Conservation (phyloP, 37 sponge, comb jelly and placozoan genomes). For the Axinella damicornis region DNA sequence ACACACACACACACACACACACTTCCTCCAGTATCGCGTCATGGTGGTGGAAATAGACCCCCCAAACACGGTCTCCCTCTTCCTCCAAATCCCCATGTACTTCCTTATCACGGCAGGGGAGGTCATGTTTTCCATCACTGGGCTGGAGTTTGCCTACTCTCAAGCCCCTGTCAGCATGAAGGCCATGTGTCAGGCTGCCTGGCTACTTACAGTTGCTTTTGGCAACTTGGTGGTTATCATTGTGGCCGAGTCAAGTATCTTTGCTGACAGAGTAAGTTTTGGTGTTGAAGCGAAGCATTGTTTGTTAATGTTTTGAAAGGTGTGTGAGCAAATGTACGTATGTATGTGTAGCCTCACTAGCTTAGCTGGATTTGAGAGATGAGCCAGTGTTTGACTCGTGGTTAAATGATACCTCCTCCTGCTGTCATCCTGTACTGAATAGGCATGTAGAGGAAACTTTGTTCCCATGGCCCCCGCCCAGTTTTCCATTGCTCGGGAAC, state of each 20-base stretch:
- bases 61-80: conserved; percentile 83
- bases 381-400: too few relatives aligned
- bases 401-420: too few relatives aligned
- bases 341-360: too few relatives aligned
- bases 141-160: conserved; percentile 98
- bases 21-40: conserved; percentile 4
- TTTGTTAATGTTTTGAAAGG: too few relatives aligned
- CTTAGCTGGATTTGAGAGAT: too few relatives aligned
- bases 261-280: conserved; percentile 76
- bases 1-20: too few relatives aligned
- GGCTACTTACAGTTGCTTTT: conserved; percentile 93
- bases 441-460: too few relatives aligned
- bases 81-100: conserved; percentile 96
- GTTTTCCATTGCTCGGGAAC: too few relatives aligned
- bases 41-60: conserved; percentile 51
- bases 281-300: too few relatives aligned
- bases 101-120: conserved; percentile 96
- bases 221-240: conserved; percentile 96
- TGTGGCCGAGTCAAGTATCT: conserved; percentile 80
- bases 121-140: conserved; percentile 98
- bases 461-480: too few relatives aligned
- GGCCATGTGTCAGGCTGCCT: conserved; percentile 92
- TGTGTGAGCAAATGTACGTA: too few relatives aligned
- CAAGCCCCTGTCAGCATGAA: conserved; percentile 99
- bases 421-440: too few relatives aligned